Base-by-base conservation (phyloP, 1,140 invertebrate genomes). In the Drosophila tropicalis region DNA sequence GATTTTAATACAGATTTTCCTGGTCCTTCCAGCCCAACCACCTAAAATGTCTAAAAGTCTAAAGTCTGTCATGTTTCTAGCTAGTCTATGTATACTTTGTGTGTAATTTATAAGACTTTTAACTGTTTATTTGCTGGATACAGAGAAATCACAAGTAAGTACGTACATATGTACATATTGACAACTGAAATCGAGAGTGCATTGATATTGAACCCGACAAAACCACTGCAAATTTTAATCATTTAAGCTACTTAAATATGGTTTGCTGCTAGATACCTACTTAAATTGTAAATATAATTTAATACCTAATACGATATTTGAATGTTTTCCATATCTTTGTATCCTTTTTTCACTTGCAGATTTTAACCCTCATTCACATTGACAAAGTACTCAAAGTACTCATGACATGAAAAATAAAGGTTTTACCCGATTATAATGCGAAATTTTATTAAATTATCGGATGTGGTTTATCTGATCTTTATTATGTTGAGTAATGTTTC, bases 1-100 rank as follows among this genome's bases (percentile, higher is more conserved):
- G 83, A 86, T 86, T 86, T 86, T 86, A 86, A 86, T 86, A 87
- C 79, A 83, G 83, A 86, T 86, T 86, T 86, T 71, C 63, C 62
- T 29, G 69, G 67, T 65, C 68, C 58, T 40, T 62, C 44, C 7
- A 7, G 15, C 44, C 29, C 29, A 29, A 1, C 29, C 5, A 6
- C 29, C 15, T 9, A 47, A 44, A 44, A 56, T 54, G 58, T 66
- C 66, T 22, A 40, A 40, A 61, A 60, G 70, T 74, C 67, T 51
- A 58, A 67, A 60, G 36, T 62, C 68, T 71, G 72, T 76, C 82
- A 82, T 86, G 81, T 22, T 80, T 55, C 72, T 60, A 69, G 36
- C 36, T 17, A 34, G 32, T 41, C n/a, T 39, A 34, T 29, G 25
- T 63, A 41, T n/a, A 22, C 25, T 64, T 29, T 73, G 54, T 61